phyloP scores from a whole-genome alignment of 2,888 invertebrate genomes.

The Galeruca laticollis region DNA sequence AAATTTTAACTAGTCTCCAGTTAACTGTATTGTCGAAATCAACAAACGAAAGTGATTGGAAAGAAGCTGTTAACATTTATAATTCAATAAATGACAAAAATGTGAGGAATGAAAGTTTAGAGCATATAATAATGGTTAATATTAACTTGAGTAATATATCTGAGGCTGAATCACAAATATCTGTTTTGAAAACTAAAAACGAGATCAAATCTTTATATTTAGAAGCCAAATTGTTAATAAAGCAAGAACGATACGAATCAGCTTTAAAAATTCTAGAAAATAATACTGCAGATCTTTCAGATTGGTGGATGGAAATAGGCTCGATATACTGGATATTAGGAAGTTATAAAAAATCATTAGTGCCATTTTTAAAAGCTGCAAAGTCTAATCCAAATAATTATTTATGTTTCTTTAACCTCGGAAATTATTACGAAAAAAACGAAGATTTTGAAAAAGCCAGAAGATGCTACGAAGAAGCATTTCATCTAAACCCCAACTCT shows the following conservation, averaged over 20 bases:
- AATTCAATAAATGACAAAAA: constrained; percentile 55
- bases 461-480: constrained; percentile 88
- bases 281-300: constrained; percentile 65
- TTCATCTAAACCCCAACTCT: constrained; percentile 77
- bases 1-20: constrained; percentile 58
- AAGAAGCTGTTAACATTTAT: constrained; percentile 61
- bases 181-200: constrained; percentile 58
- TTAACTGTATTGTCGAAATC: constrained; percentile 66
- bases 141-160: constrained; percentile 64
- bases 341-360: constrained; percentile 73
- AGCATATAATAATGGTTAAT: constrained; percentile 59
- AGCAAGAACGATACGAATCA: constrained; percentile 69
- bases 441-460: constrained; percentile 80
- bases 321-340: constrained; percentile 72
- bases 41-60: constrained; percentile 67
- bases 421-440: constrained; percentile 77
- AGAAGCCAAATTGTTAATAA: constrained; percentile 68
- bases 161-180: constrained; percentile 62
- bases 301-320: constrained; percentile 73
- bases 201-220: constrained; percentile 64
- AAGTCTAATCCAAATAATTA: constrained; percentile 81
- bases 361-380: constrained; percentile 77
- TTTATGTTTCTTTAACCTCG: constrained; percentile 81
- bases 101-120: constrained; percentile 45
- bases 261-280: constrained; percentile 69